A percentile compares a stretch with the other conserved stretches of the same genome.
phyloP scores from a whole-genome alignment of 2,888 invertebrate genomes.

The Amiota minor region DNA sequence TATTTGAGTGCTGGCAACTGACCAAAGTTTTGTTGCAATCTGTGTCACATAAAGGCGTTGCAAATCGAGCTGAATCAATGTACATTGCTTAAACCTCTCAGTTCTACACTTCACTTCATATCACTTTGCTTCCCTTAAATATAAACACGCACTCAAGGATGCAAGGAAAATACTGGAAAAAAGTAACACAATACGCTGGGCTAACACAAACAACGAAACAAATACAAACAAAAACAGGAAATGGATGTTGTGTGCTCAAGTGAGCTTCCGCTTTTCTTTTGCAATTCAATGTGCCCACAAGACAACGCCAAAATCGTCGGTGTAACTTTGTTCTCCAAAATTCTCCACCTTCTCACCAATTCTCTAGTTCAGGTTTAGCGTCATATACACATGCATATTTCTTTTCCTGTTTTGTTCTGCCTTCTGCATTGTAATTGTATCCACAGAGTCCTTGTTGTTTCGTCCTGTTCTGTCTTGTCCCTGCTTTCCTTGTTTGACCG shows the following conservation, averaged over 20 bases:
- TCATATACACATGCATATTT: not conserved
- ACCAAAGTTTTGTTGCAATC: constrained; percentile 50
- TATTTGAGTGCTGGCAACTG: constrained; percentile 18
- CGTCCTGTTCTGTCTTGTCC: constrained; percentile 13
- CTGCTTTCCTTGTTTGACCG: constrained; percentile 25
- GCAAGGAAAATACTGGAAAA: constrained; percentile 7
- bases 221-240: constrained; percentile 63
- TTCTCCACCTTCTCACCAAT: not conserved
- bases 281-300: constrained; percentile 56
- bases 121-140: not conserved
- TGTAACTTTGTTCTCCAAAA: not conserved
- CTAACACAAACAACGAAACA: not conserved
- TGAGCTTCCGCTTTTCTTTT: constrained; percentile 58
- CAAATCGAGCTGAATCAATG: constrained; percentile 61
- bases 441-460: constrained; percentile 17
- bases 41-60: constrained; percentile 57
- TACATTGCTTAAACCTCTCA: no score
- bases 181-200: not conserved
- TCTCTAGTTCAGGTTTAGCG: constrained; percentile 6
- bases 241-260: constrained; percentile 63
- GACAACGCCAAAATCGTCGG: constrained; percentile 9
- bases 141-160: constrained; percentile 27
- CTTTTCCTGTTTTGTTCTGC: not conserved
- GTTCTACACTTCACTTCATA: not conserved
- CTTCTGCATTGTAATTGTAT: constrained; percentile 5